A percentile compares a stretch with the other conserved stretches of the same genome.
phyloP scores from a whole-genome alignment of 2,113 vertebrate species.

The Nesogale talazaci region DNA sequence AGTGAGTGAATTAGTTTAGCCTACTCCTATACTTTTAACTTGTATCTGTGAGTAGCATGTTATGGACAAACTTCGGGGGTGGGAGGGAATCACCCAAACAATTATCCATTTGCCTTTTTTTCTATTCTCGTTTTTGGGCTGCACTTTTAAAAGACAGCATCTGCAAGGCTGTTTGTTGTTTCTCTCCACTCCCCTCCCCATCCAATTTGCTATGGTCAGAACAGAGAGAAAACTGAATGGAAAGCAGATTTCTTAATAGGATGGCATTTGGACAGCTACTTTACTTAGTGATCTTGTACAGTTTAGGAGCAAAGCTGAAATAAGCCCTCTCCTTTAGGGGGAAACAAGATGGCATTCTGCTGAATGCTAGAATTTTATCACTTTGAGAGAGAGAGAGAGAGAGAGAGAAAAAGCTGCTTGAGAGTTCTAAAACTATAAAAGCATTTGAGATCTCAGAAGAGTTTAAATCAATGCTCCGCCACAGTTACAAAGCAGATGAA shows the following conservation, averaged over 20 bases:
- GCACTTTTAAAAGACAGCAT: conserved; percentile 57
- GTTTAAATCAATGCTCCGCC: conserved; percentile 91
- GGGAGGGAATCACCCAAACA: no score
- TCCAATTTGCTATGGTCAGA: conserved; percentile 70
- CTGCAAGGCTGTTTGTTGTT: conserved; percentile 39
- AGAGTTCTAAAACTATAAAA: conserved; percentile 88
- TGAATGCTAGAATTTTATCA: conserved; percentile 89
- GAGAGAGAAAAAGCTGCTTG: conserved; percentile 83
- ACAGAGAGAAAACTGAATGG: conserved; percentile 78
- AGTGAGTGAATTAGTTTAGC: not conserved
- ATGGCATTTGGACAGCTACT: conserved; percentile 79
- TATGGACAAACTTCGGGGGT: conserved; percentile 37
- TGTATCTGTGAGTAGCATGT: conserved; percentile 63
- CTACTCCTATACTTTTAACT: conserved; percentile 30
- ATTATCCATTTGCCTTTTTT: not conserved
- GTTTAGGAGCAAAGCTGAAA: conserved; percentile 85
- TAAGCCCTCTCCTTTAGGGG: conserved; percentile 81
- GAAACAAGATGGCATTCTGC: conserved; percentile 84
- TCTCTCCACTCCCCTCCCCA: not conserved
- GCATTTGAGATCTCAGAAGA: conserved; percentile 91
- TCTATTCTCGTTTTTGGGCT: not conserved
- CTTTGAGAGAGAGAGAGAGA: conserved; percentile 62
- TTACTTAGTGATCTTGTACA: conserved; percentile 79
- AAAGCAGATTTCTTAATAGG: conserved; percentile 78
- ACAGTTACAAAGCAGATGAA: conserved; percentile 91